Conservation (phyloP, 2,113 vertebrate species). For the Malurus melanocephalus region DNA sequence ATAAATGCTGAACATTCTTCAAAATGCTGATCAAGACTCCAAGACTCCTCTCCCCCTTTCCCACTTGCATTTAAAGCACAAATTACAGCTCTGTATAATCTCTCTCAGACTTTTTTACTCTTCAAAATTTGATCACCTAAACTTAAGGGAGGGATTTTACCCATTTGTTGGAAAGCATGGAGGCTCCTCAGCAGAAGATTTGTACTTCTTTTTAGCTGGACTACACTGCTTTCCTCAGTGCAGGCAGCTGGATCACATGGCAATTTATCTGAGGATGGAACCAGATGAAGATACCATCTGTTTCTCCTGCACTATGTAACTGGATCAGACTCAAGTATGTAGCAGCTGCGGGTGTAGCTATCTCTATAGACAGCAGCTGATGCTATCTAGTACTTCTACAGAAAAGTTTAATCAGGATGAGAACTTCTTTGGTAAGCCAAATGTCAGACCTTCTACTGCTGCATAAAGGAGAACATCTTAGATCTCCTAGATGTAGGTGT, state of each 20-base stretch:
- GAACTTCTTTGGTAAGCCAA: neutral
- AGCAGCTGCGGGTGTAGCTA: constrained; percentile 3
- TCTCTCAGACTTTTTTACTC: neutral
- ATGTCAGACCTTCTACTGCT: neutral
- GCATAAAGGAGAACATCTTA: neutral
- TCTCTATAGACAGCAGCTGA: constrained; percentile 10
- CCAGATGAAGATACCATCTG: constrained; percentile 51
- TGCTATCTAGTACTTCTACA: neutral
- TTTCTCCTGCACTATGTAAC: constrained; percentile 32
- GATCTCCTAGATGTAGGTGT: neutral
- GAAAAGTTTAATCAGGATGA: neutral
- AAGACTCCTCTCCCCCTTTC: neutral
- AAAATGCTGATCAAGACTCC: neutral
- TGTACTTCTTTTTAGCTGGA: neutral
- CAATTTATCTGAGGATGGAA: constrained; percentile 17
- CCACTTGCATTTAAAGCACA: neutral
- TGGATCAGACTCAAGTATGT: constrained; percentile 40
- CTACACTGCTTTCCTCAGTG: neutral
- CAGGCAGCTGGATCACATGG: neutral
- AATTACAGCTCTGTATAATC: neutral
- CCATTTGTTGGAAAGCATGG: neutral
- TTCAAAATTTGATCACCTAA: neutral
- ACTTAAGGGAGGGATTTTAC: neutral
- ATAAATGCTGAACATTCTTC: neutral
- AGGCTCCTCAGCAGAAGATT: neutral